Evolutionary conservation across 2,888 invertebrate genomes (phyloP).

Genomic region (Arge pagana): DNA sequence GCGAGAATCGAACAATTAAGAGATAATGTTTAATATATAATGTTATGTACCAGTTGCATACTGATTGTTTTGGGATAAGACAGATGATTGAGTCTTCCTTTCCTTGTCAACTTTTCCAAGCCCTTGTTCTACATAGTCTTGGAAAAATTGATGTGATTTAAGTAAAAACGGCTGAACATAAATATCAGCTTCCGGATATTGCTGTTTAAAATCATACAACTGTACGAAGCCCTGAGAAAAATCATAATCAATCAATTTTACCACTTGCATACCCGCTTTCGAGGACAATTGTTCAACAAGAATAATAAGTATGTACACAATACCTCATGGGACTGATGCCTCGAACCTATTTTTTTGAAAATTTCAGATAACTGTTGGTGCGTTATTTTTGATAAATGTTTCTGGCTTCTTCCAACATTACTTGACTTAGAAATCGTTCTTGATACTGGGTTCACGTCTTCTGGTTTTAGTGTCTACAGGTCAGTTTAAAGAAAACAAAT

Average conservation of each 20-base stretch:
- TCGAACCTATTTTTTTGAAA: slow-evolving; percentile 87
- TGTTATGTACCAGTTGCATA: slow-evolving; percentile 40
- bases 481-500: too few relatives aligned
- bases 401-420: slow-evolving; percentile 51
- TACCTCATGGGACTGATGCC: slow-evolving; percentile 75
- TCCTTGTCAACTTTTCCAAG: slow-evolving; percentile 66
- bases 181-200: slow-evolving; percentile 83
- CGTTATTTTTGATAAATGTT: slow-evolving; percentile 74
- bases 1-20: not conserved
- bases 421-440: slow-evolving; percentile 42
- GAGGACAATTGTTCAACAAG: not conserved
- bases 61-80: slow-evolving; percentile 44
- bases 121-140: slow-evolving; percentile 82
- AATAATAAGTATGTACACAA: slow-evolving; percentile 10
- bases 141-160: slow-evolving; percentile 83
- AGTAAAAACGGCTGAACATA: slow-evolving; percentile 75
- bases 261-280: not conserved
- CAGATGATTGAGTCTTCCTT: slow-evolving; percentile 50
- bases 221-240: slow-evolving; percentile 72
- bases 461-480: slow-evolving; percentile 61
- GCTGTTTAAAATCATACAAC: slow-evolving; percentile 75
- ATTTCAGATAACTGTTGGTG: slow-evolving; percentile 88
- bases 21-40: not conserved
- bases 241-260: not conserved
- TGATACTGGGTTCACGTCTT: slow-evolving; percentile 52